phyloP scores from a whole-genome alignment of 2,113 vertebrate genomes.

The Chlamydotis undulata region DNA sequence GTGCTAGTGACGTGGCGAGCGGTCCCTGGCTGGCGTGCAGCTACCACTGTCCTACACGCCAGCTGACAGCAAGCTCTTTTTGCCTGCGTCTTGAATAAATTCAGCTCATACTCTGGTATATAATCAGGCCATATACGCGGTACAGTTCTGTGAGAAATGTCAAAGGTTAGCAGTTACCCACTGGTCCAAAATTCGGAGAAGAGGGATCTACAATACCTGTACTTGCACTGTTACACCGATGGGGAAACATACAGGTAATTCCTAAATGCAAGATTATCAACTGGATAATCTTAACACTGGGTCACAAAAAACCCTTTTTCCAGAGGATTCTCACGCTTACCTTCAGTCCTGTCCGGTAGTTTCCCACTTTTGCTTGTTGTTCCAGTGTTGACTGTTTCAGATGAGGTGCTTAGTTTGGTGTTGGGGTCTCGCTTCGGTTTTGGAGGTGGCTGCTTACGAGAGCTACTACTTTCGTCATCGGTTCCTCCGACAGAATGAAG shows the following conservation, averaged over 20 bases:
- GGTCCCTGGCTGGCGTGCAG: not conserved
- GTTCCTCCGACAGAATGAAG: conserved; percentile 92
- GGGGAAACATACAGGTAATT: not conserved
- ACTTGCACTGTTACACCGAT: not conserved
- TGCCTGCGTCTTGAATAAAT: not conserved
- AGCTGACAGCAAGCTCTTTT: not conserved
- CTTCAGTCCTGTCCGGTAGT: conserved; percentile 79
- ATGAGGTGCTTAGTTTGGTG: conserved; percentile 95
- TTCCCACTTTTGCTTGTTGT: conserved; percentile 79
- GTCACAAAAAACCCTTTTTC: not conserved
- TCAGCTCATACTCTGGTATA: not conserved
- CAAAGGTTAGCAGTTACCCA: not conserved
- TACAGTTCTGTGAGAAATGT: not conserved
- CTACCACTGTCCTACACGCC: not conserved
- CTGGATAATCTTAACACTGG: not conserved
- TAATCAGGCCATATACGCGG: not conserved
- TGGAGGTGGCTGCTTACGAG: conserved; percentile 91
- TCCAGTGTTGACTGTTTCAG: conserved; percentile 87
- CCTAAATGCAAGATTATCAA: not conserved
- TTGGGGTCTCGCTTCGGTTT: conserved; percentile 95
- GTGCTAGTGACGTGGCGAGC: not conserved
- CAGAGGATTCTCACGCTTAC: conserved; percentile 45
- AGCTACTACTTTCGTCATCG: conserved; percentile 85
- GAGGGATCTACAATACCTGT: not conserved
- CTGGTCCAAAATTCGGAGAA: not conserved